Evolutionary conservation across 2,888 invertebrate genomes (phyloP).

Genomic region (Cabera pusaria): DNA sequence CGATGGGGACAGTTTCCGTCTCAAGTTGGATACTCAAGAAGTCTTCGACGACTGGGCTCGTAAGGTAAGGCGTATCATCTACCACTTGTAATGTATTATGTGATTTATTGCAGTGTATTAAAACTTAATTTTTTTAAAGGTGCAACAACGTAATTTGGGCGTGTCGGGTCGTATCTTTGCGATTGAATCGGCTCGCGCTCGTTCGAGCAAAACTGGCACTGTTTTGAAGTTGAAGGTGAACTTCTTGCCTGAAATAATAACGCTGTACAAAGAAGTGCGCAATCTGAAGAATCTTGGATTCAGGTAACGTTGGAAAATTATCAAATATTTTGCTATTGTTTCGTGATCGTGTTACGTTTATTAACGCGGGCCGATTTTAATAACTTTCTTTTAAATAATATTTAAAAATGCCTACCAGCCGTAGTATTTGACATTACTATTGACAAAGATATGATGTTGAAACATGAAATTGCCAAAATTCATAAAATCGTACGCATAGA

Average conservation of each 20-base stretch:
- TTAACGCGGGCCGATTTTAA: too few relatives aligned
- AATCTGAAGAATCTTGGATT: constrained; percentile 98
- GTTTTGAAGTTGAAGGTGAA: constrained; percentile 96
- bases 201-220: constrained; percentile 91
- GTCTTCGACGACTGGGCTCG: constrained; percentile 99
- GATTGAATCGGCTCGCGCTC: constrained; percentile 92
- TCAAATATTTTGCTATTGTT: too few relatives aligned
- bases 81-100: not conserved
- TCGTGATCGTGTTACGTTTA: too few relatives aligned
- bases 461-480: too few relatives aligned
- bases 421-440: too few relatives aligned
- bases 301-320: constrained; percentile 60
- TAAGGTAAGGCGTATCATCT: constrained; percentile 74
- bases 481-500: too few relatives aligned
- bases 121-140: constrained; percentile 52
- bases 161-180: constrained; percentile 97
- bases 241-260: constrained; percentile 99
- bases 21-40: constrained; percentile 97
- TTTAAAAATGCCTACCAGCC: too few relatives aligned
- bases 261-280: constrained; percentile 98
- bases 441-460: too few relatives aligned
- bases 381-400: not conserved
- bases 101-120: constrained; percentile 1
- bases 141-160: constrained; percentile 96
- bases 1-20: constrained; percentile 98